These are phyloP conservation scores for Spermophilus dauricus DNA, from an alignment of 2,113 vertebrate species.

Conservation along the genomic window DNA sequence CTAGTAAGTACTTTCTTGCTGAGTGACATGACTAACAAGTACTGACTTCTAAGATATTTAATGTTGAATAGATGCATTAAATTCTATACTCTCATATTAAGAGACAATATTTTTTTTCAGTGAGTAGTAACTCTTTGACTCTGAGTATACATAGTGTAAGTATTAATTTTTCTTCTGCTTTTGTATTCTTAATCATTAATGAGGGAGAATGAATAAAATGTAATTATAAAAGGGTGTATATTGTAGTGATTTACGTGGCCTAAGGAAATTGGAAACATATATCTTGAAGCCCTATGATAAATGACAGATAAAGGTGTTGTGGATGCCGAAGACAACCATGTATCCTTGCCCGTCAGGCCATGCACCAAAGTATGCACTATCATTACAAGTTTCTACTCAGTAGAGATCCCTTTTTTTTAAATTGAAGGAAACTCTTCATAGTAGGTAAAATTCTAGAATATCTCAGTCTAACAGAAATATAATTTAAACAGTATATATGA, in stretches of 20 bases:
- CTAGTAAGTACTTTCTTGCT: neutral
- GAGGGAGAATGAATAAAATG: neutral
- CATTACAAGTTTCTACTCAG: neutral
- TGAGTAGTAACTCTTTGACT: conserved; percentile 9
- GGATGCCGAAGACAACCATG: neutral
- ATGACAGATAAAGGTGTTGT: rapidly evolving
- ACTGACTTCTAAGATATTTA: conserved; percentile 7
- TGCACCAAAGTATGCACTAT: neutral
- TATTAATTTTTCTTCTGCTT: neutral
- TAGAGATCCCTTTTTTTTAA: neutral
- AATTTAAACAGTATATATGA: neutral
- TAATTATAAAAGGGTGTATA: neutral
- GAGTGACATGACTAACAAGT: neutral
- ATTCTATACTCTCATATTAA: conserved; percentile 9
- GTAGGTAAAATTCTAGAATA: neutral
- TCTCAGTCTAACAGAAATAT: neutral
- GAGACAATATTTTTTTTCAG: neutral
- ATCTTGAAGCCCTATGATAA: neutral
- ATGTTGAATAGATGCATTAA: neutral
- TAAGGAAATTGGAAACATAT: neutral
- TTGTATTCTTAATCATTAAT: neutral
- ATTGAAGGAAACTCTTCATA: neutral
- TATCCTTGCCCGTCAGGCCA: neutral
- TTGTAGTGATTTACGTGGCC: neutral
- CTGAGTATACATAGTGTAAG: neutral